Evolutionary conservation across 2,888 invertebrate genomes (phyloP).

Genomic region (Eupithecia subumbrata): DNA sequence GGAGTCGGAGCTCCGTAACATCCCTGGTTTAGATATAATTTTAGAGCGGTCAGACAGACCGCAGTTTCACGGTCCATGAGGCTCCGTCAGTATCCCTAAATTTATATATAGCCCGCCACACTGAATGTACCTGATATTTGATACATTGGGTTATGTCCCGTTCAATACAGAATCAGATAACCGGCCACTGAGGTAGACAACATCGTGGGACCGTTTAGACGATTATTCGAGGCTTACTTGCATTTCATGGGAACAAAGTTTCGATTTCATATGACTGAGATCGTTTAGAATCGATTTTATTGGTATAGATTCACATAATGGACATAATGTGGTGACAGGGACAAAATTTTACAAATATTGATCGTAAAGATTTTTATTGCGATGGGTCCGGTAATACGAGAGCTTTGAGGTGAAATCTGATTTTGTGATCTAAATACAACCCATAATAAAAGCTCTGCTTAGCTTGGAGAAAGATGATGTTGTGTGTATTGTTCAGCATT

Average conservation of each 20-base stretch:
- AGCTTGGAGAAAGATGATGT: no score
- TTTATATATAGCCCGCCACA: slow-evolving; percentile 56
- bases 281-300: slow-evolving; percentile 56
- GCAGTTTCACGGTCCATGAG: slow-evolving; percentile 71
- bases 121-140: slow-evolving; percentile 62
- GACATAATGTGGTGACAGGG: slow-evolving; percentile 46
- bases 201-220: slow-evolving; percentile 65
- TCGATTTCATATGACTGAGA: slow-evolving; percentile 63
- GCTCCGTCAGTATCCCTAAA: slow-evolving; percentile 55
- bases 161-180: slow-evolving; percentile 58
- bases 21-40: slow-evolving; percentile 24
- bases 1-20: no score
- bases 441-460: no score
- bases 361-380: slow-evolving; percentile 46
- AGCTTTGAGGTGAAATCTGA: slow-evolving; percentile 10
- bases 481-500: no score
- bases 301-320: slow-evolving; percentile 58
- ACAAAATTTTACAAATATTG: slow-evolving; percentile 48
- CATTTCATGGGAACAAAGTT: slow-evolving; percentile 68
- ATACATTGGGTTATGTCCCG: slow-evolving; percentile 64
- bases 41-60: slow-evolving; percentile 47
- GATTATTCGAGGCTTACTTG: slow-evolving; percentile 64
- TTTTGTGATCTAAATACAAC: slow-evolving; percentile 5
- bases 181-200: slow-evolving; percentile 73
- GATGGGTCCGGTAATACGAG: slow-evolving; percentile 25